Conservation (phyloP, 2,797 vertebrate genomes). For the Parauchenoglanis ngamensis region DNA sequence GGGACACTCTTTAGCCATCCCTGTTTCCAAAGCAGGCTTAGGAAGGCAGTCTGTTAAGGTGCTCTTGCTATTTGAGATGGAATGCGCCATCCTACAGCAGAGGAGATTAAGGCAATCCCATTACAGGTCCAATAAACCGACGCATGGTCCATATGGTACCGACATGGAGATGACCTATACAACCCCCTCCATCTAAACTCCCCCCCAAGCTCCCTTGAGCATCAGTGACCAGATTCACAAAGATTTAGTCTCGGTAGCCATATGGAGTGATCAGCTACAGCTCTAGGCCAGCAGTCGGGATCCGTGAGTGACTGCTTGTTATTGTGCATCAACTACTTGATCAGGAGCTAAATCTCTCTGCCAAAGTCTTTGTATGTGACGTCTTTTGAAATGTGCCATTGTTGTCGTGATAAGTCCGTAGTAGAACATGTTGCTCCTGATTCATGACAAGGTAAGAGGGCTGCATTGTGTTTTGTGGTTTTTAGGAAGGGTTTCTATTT, state of each 20-base stretch:
- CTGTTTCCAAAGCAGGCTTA: slow-evolving; percentile 24
- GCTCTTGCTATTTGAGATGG: not conserved
- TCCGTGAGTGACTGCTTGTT: not conserved
- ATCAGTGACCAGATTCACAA: slow-evolving; percentile 43
- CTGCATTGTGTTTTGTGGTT: not conserved
- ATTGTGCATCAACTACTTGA: not conserved
- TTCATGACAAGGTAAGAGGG: not conserved
- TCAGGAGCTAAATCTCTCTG: not conserved
- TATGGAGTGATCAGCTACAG: slow-evolving; percentile 54
- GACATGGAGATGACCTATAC: slow-evolving; percentile 3
- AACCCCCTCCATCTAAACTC: not conserved
- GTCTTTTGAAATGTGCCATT: not conserved
- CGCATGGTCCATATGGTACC: slow-evolving; percentile 42
- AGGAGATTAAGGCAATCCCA: slow-evolving; percentile 56
- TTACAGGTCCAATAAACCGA: slow-evolving; percentile 46
- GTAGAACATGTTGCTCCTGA: not conserved
- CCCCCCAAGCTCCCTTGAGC: not conserved
- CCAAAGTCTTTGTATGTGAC: not conserved
- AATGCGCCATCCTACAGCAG: slow-evolving; percentile 15
- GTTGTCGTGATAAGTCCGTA: not conserved
- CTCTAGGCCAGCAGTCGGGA: slow-evolving; percentile 31
- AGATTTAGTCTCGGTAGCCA: slow-evolving; percentile 51
- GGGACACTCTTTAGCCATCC: not conserved
- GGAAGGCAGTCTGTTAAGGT: slow-evolving; percentile 5
- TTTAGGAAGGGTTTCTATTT: not conserved